Base-by-base conservation (phyloP, 2,113 vertebrate genomes). In the Porphyrio hochstetteri region DNA sequence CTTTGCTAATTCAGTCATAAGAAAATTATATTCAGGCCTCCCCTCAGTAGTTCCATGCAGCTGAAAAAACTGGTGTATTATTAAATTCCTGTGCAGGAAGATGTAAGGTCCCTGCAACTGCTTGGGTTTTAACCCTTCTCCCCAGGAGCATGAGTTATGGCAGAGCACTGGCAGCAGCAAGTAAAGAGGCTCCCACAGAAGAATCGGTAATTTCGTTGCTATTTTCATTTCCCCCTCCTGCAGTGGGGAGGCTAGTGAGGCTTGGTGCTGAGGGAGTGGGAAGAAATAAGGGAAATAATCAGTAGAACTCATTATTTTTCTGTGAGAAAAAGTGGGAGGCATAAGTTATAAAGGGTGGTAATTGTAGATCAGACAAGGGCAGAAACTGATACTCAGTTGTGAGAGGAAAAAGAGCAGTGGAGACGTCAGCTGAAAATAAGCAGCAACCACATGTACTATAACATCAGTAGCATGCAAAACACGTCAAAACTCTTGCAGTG, bases 231-330 rank as follows among this genome's bases (percentile, higher is more conserved):
- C 42, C 48, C 48, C 17, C 11, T 86, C 40, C n/a, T 64, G 68
- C 36, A 65, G 59, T 27, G 20, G 28, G n/a, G 60, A 94, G 75
- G 71, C 40, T 93, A 60, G 38, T 44, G 38, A 95, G 38, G 44
- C 40, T 91, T 78, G 35, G 46, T 68, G 86, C 72, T 79, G 57
- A 94, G 70, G 80, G 40, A 90, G 80, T 92, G 69, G 91, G 96
- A 93, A 95, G 91, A 81, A 96, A 92, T 65, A 93, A 71, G 65
- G 59, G 76, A 95, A 95, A 93, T 93, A 96, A 96, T 91, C 81
- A 80, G 86, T 13, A 87, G 61, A 79, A 85, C 40, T 96, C 88
- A 79, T 89, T 94, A 93, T 92, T 95, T 95, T 96, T 65, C 80
- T 55, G 65, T 35, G 91, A 88, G 83, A 93, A 95, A 89, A 87